Evolutionary conservation across 2,888 invertebrate genomes (phyloP), one percentile per base, ranked within the genome.

Genomic region (Amorpha juglandis): DNA sequence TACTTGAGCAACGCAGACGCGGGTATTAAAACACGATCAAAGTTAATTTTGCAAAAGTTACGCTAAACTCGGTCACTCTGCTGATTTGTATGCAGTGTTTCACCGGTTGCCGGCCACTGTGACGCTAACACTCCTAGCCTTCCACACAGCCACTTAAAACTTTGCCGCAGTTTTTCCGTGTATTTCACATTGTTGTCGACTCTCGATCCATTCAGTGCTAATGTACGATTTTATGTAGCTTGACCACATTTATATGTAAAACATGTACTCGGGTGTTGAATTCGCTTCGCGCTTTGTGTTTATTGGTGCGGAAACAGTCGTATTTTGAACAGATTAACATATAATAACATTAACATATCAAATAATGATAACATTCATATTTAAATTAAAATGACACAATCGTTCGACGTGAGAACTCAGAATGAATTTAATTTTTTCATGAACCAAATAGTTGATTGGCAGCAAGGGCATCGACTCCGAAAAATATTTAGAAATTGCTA

Each of bases 31-130:
- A 83, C 77, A 72, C 83, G 83, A 84, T 88, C 82, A 84, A 83
- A 86, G 81, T 85, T 84, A 83, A 86, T 85, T 85, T 82, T 66
- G 72, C 76, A 73, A 35, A 84, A 87, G 82, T 88, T 87, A 78
- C 69, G 73, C 74, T 74, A 74, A 79, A 78, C 72, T 81, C 71
- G 71, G 78, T 78, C 78, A 74, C 75, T 75, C 69, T 70, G 70
- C 84, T 85, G 82, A 85, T 88, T 89, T 84, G 87, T 86, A 88
- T 85, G 81, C 84, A 78, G 76, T 78, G 77, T 73, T 80, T 77
- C 74, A 75, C 75, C 74, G 78, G 75, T 76, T 74, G 77, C 76
- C 74, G 79, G 74, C 73, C 77, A 70, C 75, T 73, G 73, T 78
- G 79, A 80, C 78, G 80, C 78, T 73, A 77, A 74, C 78, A 79